A percentile compares a stretch with the other conserved stretches of the same genome.
Conservation (phyloP, 2,113 vertebrate genomes). For the Megaceryle maxima region DNA sequence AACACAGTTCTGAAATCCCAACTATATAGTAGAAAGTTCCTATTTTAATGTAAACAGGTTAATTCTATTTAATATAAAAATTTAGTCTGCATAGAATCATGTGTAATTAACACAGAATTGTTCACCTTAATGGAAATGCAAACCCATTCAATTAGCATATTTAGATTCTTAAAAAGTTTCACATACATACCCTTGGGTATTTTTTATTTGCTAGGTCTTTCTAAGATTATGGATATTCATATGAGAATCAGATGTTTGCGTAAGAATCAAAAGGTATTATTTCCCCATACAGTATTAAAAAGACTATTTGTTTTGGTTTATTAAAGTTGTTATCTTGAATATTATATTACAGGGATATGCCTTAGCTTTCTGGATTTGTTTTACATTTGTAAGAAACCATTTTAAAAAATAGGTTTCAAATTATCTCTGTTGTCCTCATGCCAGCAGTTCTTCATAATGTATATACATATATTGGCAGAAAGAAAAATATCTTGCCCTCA, state of each 20-base stretch:
- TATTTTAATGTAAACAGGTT: background rate
- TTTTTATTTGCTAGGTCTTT: background rate
- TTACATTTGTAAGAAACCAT: background rate
- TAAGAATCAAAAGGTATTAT: slow-evolving; percentile 17
- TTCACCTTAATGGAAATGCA: background rate
- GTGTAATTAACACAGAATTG: background rate
- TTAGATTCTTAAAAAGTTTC: background rate
- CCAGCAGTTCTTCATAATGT: background rate
- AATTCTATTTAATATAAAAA: slow-evolving; percentile 22
- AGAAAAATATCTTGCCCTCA: background rate
- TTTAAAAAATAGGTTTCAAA: background rate
- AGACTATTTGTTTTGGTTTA: background rate
- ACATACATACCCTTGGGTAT: background rate
- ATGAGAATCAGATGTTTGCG: background rate
- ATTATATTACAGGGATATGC: background rate
- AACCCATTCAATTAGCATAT: background rate
- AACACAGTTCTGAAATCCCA: background rate
- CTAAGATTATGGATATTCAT: slow-evolving; percentile 18
- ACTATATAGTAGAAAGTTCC: background rate
- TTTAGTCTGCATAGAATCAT: background rate
- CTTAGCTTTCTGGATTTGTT: background rate
- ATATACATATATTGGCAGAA: background rate
- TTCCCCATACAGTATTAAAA: background rate
- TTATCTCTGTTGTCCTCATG: background rate
- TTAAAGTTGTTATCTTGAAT: background rate